These are phyloP conservation scores for Metellina segmentata DNA, from an alignment of 2,888 invertebrate species.

Conservation along the genomic window DNA sequence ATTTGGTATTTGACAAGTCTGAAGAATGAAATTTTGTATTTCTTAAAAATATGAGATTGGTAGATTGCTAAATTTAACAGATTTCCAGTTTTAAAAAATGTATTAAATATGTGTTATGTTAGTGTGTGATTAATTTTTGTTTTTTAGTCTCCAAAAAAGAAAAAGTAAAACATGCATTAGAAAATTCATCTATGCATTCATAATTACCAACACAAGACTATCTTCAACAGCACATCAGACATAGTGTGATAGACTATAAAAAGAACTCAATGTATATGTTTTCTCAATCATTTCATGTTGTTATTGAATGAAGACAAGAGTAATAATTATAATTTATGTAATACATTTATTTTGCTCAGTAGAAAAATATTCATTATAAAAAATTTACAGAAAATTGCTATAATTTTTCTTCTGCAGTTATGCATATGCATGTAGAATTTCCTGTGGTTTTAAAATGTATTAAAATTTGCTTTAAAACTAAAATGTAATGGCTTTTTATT, in stretches of 20 bases:
- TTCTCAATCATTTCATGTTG: not conserved
- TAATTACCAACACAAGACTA: not conserved
- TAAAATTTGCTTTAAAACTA: no score
- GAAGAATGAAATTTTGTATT: no score
- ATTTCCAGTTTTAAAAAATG: no score
- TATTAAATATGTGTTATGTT: no score
- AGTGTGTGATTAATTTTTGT: not conserved
- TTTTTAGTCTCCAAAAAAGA: slow-evolving; percentile 60
- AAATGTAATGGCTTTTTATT: no score
- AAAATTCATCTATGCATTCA: not conserved
- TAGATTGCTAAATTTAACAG: no score
- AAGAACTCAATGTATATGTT: not conserved
- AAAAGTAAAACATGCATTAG: slow-evolving; percentile 21
- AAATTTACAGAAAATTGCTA: not conserved
- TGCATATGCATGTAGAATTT: not conserved
- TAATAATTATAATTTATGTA: not conserved
- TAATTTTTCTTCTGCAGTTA: not conserved
- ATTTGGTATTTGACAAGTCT: no score
- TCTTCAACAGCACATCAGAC: not conserved
- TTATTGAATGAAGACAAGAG: not conserved
- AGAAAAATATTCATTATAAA: not conserved
- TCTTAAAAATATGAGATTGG: no score
- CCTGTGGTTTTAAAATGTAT: no score
- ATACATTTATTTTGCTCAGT: not conserved
- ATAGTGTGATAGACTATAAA: not conserved